These are phyloP conservation scores for Ernsta delagoae DNA, from an alignment of 2,888 invertebrate genomes.

Conservation along the genomic window DNA sequence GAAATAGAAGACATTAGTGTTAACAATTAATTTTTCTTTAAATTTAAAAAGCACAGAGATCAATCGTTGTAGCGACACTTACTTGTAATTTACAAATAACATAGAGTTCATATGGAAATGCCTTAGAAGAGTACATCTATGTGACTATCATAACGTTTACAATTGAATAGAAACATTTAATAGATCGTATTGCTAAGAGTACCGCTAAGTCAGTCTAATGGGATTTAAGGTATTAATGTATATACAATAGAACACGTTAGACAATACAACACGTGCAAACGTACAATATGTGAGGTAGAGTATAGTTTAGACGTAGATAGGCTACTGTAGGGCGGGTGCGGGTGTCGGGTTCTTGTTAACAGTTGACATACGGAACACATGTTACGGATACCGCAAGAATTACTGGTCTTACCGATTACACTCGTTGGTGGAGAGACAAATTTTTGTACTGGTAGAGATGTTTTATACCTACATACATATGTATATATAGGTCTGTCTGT, in stretches of 20 bases:
- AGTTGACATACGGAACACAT: background rate
- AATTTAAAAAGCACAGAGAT: conserved; percentile 67
- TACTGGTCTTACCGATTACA: background rate
- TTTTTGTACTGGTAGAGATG: too few relatives aligned
- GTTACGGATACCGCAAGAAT: background rate
- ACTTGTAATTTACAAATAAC: conserved; percentile 50
- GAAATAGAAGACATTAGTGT: conserved; percentile 62
- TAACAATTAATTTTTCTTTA: conserved; percentile 47
- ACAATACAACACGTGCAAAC: conserved; percentile 66
- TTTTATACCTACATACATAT: too few relatives aligned
- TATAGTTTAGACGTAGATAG: conserved; percentile 50
- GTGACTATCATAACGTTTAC: conserved; percentile 53
- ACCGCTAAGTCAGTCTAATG: conserved; percentile 82
- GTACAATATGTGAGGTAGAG: conserved; percentile 69
- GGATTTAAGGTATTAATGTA: conserved; percentile 67
- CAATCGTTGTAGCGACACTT: conserved; percentile 76
- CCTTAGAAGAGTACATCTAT: conserved; percentile 49
- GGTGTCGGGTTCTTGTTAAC: conserved; percentile 7
- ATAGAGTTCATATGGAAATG: conserved; percentile 46
- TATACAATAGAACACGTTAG: conserved; percentile 50
- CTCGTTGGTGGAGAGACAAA: background rate
- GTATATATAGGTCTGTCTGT: too few relatives aligned
- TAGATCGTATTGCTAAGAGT: conserved; percentile 68
- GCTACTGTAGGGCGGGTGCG: conserved; percentile 17
- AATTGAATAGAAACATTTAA: conserved; percentile 60